phyloP scores from a whole-genome alignment of 30 jellyfish, hydroid and myxozoan genomes.

The Aurelia sp. region DNA sequence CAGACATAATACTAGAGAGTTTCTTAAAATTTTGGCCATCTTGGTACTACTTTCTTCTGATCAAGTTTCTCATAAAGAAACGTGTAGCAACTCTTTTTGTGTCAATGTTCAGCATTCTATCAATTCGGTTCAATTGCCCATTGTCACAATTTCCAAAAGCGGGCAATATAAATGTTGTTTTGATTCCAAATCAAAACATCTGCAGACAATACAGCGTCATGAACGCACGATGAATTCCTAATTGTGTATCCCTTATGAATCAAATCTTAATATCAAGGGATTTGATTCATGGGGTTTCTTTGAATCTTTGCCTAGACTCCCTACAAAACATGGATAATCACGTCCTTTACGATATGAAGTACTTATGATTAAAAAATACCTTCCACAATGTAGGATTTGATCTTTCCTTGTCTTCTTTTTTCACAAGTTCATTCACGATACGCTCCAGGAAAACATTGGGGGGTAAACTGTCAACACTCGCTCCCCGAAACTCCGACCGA shows the following conservation, averaged over 20 bases:
- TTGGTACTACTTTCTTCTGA: too few relatives aligned
- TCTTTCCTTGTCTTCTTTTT: conserved; percentile 24
- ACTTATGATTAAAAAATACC: conserved; percentile 28
- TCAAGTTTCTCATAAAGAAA: too few relatives aligned
- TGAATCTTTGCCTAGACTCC: not conserved
- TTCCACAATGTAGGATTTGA: conserved; percentile 38
- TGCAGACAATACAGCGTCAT: not conserved
- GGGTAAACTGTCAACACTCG: conserved; percentile 66
- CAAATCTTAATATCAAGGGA: not conserved
- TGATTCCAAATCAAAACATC: not conserved
- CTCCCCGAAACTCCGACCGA: conserved; percentile 58
- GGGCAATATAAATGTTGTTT: too few relatives aligned
- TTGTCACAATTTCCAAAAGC: too few relatives aligned
- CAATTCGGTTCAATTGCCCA: too few relatives aligned
- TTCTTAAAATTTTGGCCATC: too few relatives aligned
- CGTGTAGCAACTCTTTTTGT: too few relatives aligned
- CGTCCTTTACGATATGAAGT: too few relatives aligned
- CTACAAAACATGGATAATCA: conserved; percentile 37
- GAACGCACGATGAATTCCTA: conserved; percentile 19
- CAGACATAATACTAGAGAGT: too few relatives aligned
- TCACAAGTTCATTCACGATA: conserved; percentile 45
- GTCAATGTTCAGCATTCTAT: too few relatives aligned
- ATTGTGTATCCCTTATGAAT: not conserved
- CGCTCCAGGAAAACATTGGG: conserved; percentile 85
- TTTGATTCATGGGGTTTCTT: not conserved